These are phyloP conservation scores for Sphyrna mokarran DNA, from an alignment of 2,113 vertebrate species.

Conservation along the genomic window DNA sequence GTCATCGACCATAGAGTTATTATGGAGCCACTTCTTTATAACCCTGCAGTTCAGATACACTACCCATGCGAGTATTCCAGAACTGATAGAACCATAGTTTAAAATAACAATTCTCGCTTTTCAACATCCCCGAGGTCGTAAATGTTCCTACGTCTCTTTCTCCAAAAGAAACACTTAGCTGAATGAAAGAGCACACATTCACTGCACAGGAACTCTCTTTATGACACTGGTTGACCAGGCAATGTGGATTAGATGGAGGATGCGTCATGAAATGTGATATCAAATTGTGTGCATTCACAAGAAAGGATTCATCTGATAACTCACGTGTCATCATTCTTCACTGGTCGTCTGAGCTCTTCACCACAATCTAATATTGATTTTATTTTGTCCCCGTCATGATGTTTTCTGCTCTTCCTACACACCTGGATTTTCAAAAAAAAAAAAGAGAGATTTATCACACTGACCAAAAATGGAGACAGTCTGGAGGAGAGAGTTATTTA, in stretches of 20 bases:
- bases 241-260: not conserved
- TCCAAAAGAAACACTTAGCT: not conserved
- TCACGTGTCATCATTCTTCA: not conserved
- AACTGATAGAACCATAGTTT: not conserved
- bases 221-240: not conserved
- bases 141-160: not conserved
- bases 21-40: not conserved
- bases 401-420: not conserved
- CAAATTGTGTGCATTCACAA: not conserved
- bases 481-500: not conserved
- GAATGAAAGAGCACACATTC: not conserved
- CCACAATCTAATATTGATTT: not conserved
- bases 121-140: not conserved
- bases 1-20: not conserved
- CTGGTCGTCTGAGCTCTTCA: not conserved
- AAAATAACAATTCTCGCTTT: not conserved
- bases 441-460: not conserved
- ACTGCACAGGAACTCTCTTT: not conserved
- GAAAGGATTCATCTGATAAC: not conserved
- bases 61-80: not conserved
- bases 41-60: not conserved
- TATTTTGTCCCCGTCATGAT: not conserved
- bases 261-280: not conserved
- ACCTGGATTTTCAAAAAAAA: not conserved
- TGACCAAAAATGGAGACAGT: not conserved